phyloP scores from a whole-genome alignment of 2,888 invertebrate species.

The Trissolcus brochymenae region DNA sequence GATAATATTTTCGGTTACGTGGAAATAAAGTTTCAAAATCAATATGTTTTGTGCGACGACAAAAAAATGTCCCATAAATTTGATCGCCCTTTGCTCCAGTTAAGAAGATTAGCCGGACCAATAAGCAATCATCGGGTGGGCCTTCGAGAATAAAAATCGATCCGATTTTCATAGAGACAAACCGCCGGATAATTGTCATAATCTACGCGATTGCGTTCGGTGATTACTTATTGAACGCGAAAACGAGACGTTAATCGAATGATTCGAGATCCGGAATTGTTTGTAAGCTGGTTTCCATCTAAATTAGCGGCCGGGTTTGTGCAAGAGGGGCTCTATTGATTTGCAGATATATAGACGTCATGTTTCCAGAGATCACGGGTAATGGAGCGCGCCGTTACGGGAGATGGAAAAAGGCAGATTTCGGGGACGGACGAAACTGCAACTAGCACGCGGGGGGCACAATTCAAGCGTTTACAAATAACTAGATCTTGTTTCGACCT shows the following conservation, averaged over 20 bases:
- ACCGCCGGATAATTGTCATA: slow-evolving; percentile 47
- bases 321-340: slow-evolving; percentile 58
- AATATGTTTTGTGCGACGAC: neutral
- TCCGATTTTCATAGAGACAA: slow-evolving; percentile 26
- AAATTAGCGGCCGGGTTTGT: slow-evolving; percentile 58
- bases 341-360: slow-evolving; percentile 56
- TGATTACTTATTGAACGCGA: slow-evolving; percentile 51
- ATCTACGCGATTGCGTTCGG: slow-evolving; percentile 44
- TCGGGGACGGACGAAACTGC: slow-evolving; percentile 20
- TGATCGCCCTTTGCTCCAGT: neutral
- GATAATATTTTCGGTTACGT: neutral
- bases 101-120: slow-evolving; percentile 6
- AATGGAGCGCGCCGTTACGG: slow-evolving; percentile 53
- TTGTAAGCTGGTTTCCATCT: slow-evolving; percentile 57
- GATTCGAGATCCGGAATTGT: slow-evolving; percentile 50
- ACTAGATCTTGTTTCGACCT: neutral
- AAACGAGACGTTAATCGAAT: slow-evolving; percentile 53
- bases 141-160: slow-evolving; percentile 19
- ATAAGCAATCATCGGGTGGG: slow-evolving; percentile 12
- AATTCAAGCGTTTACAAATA: neutral
- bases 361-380: slow-evolving; percentile 56
- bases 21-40: neutral
- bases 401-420: slow-evolving; percentile 48
- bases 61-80: slow-evolving; percentile 4
- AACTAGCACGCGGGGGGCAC: neutral